Conservation (phyloP, 2,797 vertebrate genomes). For the Pygocentrus nattereri region DNA sequence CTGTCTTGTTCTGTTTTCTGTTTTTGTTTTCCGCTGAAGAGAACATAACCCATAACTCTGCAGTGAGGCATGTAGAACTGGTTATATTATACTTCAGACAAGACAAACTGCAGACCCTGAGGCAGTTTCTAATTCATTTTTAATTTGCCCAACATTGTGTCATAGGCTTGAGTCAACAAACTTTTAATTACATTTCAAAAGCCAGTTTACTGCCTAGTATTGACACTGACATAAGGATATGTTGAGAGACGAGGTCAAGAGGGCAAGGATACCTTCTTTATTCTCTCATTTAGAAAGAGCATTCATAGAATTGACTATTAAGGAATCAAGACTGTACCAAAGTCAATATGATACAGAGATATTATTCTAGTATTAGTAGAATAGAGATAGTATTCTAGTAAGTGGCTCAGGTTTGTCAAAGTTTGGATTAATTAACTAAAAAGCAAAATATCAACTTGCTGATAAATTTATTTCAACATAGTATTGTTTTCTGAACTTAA, state of each 20-base stretch:
- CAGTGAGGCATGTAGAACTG: background rate
- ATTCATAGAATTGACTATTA: background rate
- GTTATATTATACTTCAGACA: background rate
- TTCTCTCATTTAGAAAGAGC: background rate
- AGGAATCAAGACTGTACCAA: background rate
- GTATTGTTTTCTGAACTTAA: background rate
- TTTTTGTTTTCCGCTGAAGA: background rate
- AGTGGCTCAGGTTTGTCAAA: background rate
- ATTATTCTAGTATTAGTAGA: too few species aligned
- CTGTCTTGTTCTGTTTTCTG: background rate
- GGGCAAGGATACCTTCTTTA: background rate
- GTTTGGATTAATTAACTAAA: background rate
- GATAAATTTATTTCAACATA: background rate
- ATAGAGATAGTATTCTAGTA: too few species aligned
- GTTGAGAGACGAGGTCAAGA: background rate
- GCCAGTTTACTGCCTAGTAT: conserved; percentile 18
- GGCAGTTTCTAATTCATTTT: background rate
- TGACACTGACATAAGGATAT: background rate
- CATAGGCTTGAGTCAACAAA: background rate
- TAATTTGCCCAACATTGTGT: background rate
- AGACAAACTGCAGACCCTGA: background rate
- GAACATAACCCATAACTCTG: background rate
- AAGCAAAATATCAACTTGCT: background rate
- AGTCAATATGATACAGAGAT: background rate
- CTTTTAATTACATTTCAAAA: background rate